These are phyloP conservation scores for Chrysolina oricalcia DNA, from an alignment of 2,888 invertebrate genomes.

Conservation along the genomic window DNA sequence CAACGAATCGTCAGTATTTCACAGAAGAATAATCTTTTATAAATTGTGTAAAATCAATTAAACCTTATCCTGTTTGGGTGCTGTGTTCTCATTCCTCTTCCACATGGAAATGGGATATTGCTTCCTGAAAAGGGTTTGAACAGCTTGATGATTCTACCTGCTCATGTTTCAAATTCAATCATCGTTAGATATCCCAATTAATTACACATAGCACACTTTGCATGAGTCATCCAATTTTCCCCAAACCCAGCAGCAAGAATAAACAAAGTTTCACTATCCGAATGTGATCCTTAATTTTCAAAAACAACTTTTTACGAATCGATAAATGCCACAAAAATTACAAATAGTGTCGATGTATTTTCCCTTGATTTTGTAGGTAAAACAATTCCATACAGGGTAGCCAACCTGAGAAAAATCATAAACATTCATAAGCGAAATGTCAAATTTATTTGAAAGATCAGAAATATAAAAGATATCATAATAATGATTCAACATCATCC, in stretches of 20 bases:
- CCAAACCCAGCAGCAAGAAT: conserved; percentile 32
- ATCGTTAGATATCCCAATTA: conserved; percentile 47
- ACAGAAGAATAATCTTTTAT: neutral
- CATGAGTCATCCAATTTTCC: conserved; percentile 43
- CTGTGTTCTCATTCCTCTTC: neutral
- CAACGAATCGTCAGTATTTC: neutral
- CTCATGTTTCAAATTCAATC: conserved; percentile 16
- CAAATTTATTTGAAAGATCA: too few species aligned
- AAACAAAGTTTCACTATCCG: conserved; percentile 15
- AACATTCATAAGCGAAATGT: too few species aligned
- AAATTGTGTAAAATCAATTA: neutral
- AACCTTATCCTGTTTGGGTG: too few species aligned
- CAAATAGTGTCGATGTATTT: too few species aligned
- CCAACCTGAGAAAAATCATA: neutral
- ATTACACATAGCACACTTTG: conserved; percentile 40
- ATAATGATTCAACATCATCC: too few species aligned
- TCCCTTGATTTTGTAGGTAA: neutral
- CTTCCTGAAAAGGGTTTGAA: neutral
- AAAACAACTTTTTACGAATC: neutral
- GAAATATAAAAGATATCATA: too few species aligned
- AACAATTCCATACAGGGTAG: neutral
- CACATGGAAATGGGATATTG: conserved; percentile 16
- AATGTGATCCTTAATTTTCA: conserved; percentile 21
- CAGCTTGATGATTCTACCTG: conserved; percentile 33
- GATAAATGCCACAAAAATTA: neutral